Conservation (phyloP, 2,113 vertebrate genomes). For the Spilogale gracilis region DNA sequence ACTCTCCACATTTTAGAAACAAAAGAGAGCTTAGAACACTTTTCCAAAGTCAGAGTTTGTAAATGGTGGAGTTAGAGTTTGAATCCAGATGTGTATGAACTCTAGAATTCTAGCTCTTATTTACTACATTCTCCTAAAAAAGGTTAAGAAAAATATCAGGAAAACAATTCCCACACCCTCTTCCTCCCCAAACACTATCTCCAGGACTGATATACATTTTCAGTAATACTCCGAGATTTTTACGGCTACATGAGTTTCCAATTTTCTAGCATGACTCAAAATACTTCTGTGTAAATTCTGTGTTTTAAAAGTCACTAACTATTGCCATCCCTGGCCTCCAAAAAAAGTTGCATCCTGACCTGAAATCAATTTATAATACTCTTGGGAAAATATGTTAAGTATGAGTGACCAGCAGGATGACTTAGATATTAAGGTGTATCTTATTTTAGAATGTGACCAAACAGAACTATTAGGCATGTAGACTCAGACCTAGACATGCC, state of each 20-base stretch:
- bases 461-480: background rate
- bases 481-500: background rate
- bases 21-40: background rate
- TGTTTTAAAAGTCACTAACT: background rate
- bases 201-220: background rate
- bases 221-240: background rate
- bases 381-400: background rate
- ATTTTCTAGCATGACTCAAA: background rate
- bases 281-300: slow-evolving; percentile 28
- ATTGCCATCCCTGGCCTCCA: background rate
- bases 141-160: background rate
- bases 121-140: background rate
- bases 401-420: background rate
- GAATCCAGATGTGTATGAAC: background rate
- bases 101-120: background rate
- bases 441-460: background rate
- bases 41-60: background rate
- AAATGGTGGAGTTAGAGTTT: slow-evolving; percentile 4
- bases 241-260: background rate
- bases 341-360: background rate
- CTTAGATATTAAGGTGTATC: background rate
- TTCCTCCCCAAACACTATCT: background rate
- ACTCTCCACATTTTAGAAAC: slow-evolving; percentile 4
- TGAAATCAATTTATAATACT: slow-evolving; percentile 39
- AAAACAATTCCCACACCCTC: background rate